These are phyloP conservation scores for Chironomus riparius DNA, from an alignment of 2,888 invertebrate genomes.

Conservation along the genomic window DNA sequence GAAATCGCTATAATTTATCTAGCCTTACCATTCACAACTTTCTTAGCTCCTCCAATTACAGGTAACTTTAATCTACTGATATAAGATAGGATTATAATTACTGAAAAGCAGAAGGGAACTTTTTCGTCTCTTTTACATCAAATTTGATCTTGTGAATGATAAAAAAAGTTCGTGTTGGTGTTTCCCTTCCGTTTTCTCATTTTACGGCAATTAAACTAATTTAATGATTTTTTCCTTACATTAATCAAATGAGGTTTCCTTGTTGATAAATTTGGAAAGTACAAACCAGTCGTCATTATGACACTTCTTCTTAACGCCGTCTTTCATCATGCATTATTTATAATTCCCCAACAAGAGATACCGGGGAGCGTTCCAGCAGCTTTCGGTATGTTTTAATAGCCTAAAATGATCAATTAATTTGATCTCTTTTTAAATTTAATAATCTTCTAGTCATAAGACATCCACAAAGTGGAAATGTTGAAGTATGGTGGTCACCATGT, in stretches of 20 bases:
- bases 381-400: constrained; percentile 50
- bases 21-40: constrained; percentile 76
- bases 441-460: constrained; percentile 42
- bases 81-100: neutral
- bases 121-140: neutral
- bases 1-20: constrained; percentile 82
- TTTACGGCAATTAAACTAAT: constrained; percentile 6
- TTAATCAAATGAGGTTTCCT: constrained; percentile 52
- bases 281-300: constrained; percentile 72
- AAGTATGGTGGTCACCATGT: constrained; percentile 79
- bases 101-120: neutral
- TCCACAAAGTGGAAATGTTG: constrained; percentile 59
- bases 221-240: neutral
- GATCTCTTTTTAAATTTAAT: neutral
- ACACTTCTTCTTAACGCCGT: constrained; percentile 67
- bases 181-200: neutral
- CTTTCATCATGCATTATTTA: constrained; percentile 68
- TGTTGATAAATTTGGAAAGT: constrained; percentile 79
- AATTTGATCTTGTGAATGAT: neutral
- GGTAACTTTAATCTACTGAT: constrained; percentile 44
- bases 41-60: constrained; percentile 74
- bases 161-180: neutral
- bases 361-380: constrained; percentile 66
- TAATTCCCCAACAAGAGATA: constrained; percentile 71
- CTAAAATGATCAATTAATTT: neutral